Percentiles rank a stretch among this genome's conserved stretches.
phyloP scores from a whole-genome alignment of 37 sponge, comb jelly and placozoan species.

The Diacarnus erythraeanus region DNA sequence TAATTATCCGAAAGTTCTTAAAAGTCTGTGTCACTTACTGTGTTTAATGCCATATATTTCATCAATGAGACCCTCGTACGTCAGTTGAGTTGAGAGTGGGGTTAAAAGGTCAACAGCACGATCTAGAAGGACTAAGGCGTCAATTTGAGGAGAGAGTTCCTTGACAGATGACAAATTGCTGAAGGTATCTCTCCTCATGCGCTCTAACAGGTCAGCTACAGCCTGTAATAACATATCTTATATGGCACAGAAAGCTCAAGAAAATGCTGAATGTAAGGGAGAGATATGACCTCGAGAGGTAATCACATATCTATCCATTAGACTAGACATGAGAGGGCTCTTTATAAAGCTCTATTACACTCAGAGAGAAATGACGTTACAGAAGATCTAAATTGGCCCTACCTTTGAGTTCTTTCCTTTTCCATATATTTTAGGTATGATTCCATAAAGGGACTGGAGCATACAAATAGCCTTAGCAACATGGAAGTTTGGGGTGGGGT shows the following conservation, averaged over 20 bases:
- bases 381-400: too few relatives aligned
- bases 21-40: too few relatives aligned
- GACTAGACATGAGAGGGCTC: too few relatives aligned
- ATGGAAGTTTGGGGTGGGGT: slow-evolving; percentile 57
- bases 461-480: slow-evolving; percentile 80
- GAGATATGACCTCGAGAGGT: neutral
- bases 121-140: slow-evolving; percentile 86
- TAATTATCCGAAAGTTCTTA: too few relatives aligned
- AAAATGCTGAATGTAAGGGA: too few relatives aligned
- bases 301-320: neutral
- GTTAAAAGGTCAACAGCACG: slow-evolving; percentile 93
- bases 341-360: too few relatives aligned
- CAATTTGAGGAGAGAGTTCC: slow-evolving; percentile 78
- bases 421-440: slow-evolving; percentile 86
- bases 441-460: slow-evolving; percentile 86
- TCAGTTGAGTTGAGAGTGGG: slow-evolving; percentile 91
- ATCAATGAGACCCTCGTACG: slow-evolving; percentile 97
- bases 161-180: slow-evolving; percentile 6
- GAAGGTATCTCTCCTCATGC: slow-evolving; percentile 58
- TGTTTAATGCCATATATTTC: slow-evolving; percentile 88
- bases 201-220: slow-evolving; percentile 77
- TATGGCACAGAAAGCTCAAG: too few relatives aligned
- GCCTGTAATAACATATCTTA: slow-evolving; percentile 25
- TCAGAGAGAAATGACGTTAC: too few relatives aligned
- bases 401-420: slow-evolving; percentile 83